A percentile compares a stretch with the other conserved stretches of the same genome.
phyloP scores from a whole-genome alignment of 2,888 invertebrate genomes.

The Masnerella sp. region DNA sequence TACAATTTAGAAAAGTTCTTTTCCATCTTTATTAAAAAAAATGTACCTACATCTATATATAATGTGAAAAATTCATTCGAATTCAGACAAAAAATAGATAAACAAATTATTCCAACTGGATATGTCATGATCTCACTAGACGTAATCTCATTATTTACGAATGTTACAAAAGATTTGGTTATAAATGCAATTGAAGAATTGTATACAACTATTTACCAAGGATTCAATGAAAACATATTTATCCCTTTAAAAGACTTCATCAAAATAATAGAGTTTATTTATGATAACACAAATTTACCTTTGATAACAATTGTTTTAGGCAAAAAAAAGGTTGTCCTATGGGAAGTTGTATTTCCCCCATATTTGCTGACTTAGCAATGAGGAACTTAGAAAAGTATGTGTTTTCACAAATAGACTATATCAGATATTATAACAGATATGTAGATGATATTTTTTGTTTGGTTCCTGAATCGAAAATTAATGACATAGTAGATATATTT shows the following conservation, averaged over 20 bases:
- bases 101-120: background rate
- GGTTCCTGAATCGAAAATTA: background rate
- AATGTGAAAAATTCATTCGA: constrained; percentile 12
- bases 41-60: background rate
- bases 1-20: too few species aligned
- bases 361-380: constrained; percentile 15
- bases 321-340: constrained; percentile 10
- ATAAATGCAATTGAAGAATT: background rate
- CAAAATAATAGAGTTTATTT: background rate
- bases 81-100: constrained; percentile 3
- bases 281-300: constrained; percentile 10
- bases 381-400: constrained; percentile 13
- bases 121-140: constrained; percentile 9
- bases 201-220: background rate
- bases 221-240: background rate
- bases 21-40: too few species aligned
- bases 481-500: background rate
- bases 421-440: too few species aligned
- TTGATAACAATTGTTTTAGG: constrained; percentile 9
- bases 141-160: constrained; percentile 10
- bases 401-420: too few species aligned
- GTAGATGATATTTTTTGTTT: too few species aligned
- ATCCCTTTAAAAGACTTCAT: background rate
- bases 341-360: background rate
- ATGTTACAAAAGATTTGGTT: background rate